phyloP scores from a whole-genome alignment of 2,888 invertebrate genomes.

The Dicyrtomina minuta region DNA sequence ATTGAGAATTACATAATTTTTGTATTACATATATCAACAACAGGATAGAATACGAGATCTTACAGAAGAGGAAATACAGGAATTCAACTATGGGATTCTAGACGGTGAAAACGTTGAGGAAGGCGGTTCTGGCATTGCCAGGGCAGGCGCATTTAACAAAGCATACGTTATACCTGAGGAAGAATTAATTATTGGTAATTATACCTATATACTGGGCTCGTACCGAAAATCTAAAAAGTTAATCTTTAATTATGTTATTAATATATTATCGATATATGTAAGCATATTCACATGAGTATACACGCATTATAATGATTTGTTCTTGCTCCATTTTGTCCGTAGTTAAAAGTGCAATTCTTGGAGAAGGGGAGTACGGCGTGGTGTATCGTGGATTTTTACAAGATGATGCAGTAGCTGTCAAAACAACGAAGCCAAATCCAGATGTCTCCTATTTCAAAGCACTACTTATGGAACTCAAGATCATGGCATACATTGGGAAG shows the following conservation, averaged over 20 bases:
- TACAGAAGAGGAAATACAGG: neutral
- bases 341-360: neutral
- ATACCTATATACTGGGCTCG: too few species aligned
- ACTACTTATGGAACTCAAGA: constrained; percentile 6
- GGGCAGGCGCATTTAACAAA: neutral
- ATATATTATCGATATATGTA: too few species aligned
- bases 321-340: neutral
- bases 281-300: too few species aligned
- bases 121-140: neutral
- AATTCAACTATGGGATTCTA: neutral
- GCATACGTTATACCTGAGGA: neutral
- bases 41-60: neutral
- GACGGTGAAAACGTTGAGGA: neutral
- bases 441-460: neutral
- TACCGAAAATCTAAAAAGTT: too few species aligned
- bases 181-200: constrained; percentile 1
- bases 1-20: too few species aligned
- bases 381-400: neutral
- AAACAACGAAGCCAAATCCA: neutral
- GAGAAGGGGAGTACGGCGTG: neutral
- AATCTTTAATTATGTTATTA: too few species aligned
- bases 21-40: too few species aligned
- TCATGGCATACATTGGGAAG: constrained; percentile 1
- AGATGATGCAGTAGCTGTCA: neutral
- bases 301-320: too few species aligned